These are phyloP conservation scores for Hyposoter didymator DNA, from an alignment of 2,888 invertebrate genomes.

Conservation along the genomic window DNA sequence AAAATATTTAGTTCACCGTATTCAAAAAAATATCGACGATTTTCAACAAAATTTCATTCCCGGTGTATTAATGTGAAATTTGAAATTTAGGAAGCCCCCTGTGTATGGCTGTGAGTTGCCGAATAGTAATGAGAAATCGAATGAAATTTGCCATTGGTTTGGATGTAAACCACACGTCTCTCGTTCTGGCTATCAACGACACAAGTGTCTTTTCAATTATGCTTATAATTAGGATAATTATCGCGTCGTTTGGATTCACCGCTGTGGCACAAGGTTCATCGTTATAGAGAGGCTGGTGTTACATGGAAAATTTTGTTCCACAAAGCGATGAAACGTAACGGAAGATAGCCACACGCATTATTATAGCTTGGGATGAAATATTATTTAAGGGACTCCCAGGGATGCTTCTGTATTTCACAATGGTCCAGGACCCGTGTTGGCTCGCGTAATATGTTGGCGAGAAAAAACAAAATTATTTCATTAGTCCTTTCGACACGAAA, in stretches of 20 bases:
- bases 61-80: too few relatives aligned
- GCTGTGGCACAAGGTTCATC: background rate
- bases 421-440: background rate
- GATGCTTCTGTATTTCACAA: constrained; percentile 13
- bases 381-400: constrained; percentile 18
- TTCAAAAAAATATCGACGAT: too few relatives aligned
- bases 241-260: constrained; percentile 33
- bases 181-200: background rate
- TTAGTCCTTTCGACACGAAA: background rate
- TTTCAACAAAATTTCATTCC: too few relatives aligned
- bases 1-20: too few relatives aligned
- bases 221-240: constrained; percentile 59
- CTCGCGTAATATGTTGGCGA: background rate
- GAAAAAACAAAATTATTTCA: background rate
- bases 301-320: constrained; percentile 30
- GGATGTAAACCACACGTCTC: constrained; percentile 28
- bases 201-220: constrained; percentile 60
- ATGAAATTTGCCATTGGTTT: constrained; percentile 16
- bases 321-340: constrained; percentile 8
- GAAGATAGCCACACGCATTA: constrained; percentile 16
- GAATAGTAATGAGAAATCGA: background rate
- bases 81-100: background rate
- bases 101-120: constrained; percentile 1
- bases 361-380: constrained; percentile 27
- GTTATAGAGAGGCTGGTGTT: background rate